Evolutionary conservation across 1,140 invertebrate genomes (phyloP).

Genomic region (Littorina saxatilis): DNA sequence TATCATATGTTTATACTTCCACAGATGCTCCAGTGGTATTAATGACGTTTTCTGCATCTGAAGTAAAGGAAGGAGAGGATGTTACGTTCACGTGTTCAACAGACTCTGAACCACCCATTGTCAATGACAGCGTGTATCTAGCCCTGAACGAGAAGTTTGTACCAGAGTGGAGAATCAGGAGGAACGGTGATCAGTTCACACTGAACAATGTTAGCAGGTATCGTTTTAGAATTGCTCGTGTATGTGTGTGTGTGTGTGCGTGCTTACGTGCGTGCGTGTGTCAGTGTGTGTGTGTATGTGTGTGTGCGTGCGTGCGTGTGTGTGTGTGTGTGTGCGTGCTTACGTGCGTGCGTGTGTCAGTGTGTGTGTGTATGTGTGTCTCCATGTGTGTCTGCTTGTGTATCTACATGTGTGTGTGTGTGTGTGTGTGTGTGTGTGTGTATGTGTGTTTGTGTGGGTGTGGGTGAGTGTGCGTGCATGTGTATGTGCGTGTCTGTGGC

Average conservation of each 20-base stretch:
- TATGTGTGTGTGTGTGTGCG: not conserved
- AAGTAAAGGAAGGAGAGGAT: not conserved
- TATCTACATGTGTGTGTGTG: not conserved
- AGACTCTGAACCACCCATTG: not conserved
- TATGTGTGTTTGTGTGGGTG: not conserved
- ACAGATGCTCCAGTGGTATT: not conserved
- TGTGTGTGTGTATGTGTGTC: constrained; percentile 19
- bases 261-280: constrained; percentile 4
- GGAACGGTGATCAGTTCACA: not conserved
- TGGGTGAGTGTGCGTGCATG: constrained; percentile 3
- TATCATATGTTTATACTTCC: not conserved
- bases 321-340: not conserved
- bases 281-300: not conserved
- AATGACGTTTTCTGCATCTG: not conserved
- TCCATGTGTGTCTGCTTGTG: not conserved
- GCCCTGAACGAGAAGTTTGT: constrained; percentile 2
- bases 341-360: constrained; percentile 1
- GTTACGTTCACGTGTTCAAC: not conserved
- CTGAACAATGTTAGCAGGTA: not conserved
- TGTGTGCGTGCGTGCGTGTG: not conserved
- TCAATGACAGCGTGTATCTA: not conserved
- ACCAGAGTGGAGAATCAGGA: not conserved
- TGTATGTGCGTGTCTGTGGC: not conserved
- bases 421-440: not conserved
- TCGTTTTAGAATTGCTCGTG: not conserved